Conservation (phyloP, 1,140 invertebrate genomes). For the Apis florea region DNA sequence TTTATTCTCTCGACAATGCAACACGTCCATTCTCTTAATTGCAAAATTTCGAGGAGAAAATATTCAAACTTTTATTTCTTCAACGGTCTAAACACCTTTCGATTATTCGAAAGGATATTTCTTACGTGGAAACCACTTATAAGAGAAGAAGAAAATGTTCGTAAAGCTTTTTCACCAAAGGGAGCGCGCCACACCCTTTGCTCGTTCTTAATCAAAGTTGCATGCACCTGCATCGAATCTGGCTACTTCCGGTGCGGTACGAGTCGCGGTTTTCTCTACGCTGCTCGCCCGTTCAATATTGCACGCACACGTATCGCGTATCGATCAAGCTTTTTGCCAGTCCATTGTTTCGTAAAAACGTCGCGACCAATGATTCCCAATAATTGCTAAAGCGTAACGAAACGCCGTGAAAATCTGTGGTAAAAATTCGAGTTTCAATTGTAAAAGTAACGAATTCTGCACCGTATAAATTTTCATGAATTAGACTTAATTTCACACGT, state of each 20-base stretch:
- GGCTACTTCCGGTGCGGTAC: constrained; percentile 8
- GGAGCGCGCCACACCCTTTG: no score
- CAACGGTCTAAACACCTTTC: not conserved
- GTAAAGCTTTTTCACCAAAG: not conserved
- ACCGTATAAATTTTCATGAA: not conserved
- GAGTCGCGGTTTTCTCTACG: not conserved
- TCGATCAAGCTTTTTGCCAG: constrained; percentile 13
- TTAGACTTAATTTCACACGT: no score
- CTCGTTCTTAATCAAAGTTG: constrained; percentile 17
- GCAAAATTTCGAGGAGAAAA: not conserved
- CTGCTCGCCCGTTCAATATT: constrained; percentile 16
- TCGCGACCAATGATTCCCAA: not conserved
- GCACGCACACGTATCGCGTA: constrained; percentile 2
- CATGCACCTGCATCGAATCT: not conserved
- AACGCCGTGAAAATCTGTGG: not conserved
- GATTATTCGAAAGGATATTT: not conserved
- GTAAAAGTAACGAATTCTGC: not conserved
- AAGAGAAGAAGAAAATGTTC: not conserved
- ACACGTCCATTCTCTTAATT: no score
- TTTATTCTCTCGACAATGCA: no score
- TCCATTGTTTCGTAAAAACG: not conserved
- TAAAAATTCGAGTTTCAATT: not conserved
- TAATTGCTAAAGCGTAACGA: not conserved
- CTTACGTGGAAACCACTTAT: not conserved
- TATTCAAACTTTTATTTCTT: not conserved